A percentile compares a stretch with the other conserved stretches of the same genome.
Conservation (phyloP, 2,888 invertebrate species). For the Autographa gamma region DNA sequence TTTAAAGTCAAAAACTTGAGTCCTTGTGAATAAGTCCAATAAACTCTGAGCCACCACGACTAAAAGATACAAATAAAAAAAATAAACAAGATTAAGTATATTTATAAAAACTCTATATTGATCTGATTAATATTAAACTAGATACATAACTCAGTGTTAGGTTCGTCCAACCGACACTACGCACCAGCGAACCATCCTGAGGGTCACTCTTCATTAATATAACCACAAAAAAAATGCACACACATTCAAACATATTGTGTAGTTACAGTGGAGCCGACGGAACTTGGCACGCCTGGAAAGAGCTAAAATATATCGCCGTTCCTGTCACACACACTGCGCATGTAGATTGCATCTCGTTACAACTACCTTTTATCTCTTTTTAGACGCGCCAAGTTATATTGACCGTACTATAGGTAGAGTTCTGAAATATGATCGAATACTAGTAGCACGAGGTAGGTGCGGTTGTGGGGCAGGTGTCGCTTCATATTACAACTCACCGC, state of each 20-base stretch:
- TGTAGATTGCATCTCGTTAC: too few species aligned
- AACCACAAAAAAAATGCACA: constrained; percentile 1
- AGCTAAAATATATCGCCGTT: too few species aligned
- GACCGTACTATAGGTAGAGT: constrained; percentile 2
- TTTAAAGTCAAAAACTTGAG: too few species aligned
- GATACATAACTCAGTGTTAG: background rate
- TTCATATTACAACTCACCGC: constrained; percentile 37
- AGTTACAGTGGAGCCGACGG: too few species aligned
- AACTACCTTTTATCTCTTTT: too few species aligned
- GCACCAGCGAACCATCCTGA: background rate
- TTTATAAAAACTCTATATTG: background rate
- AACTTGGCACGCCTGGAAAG: too few species aligned
- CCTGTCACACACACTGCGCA: too few species aligned
- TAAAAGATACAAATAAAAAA: too few species aligned
- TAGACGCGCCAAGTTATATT: too few species aligned
- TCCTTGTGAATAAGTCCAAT: too few species aligned
- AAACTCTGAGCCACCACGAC: too few species aligned
- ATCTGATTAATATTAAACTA: background rate
- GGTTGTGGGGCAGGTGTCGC: constrained; percentile 40
- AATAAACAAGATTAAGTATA: too few species aligned
- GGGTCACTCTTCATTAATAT: constrained; percentile 26
- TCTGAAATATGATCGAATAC: constrained; percentile 37
- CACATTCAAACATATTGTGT: constrained; percentile 7
- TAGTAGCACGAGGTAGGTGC: constrained; percentile 38
- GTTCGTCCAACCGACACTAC: background rate